Percentiles rank a stretch among this genome's conserved stretches.
Conservation (phyloP, 1,140 invertebrate species). For the Metopolophium dirhodum region DNA sequence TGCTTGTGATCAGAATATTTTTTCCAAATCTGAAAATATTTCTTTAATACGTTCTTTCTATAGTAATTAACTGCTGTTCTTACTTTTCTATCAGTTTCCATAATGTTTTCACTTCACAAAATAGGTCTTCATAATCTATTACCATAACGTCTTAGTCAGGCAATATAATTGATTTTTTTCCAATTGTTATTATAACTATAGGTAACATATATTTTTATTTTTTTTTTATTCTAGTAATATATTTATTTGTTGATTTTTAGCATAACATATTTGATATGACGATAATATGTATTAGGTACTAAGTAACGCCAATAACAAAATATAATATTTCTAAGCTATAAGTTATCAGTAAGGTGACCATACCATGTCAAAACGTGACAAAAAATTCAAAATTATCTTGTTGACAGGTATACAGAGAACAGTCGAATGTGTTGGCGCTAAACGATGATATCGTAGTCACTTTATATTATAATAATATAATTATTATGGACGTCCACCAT, state of each 20-base stretch:
- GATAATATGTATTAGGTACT: background rate
- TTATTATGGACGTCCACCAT: too few relatives aligned
- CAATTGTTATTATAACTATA: background rate
- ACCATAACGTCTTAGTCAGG: background rate
- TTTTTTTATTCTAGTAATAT: background rate
- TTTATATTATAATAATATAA: too few relatives aligned
- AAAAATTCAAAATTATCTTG: too few relatives aligned
- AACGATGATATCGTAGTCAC: too few relatives aligned
- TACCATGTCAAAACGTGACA: too few relatives aligned
- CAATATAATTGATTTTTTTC: background rate
- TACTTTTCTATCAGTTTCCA: background rate
- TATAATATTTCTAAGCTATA: background rate
- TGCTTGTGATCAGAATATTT: conserved; percentile 3
- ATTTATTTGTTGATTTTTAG: background rate
- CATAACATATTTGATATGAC: background rate
- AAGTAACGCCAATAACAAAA: background rate
- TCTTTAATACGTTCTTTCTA: background rate
- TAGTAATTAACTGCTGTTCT: background rate
- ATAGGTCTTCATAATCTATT: background rate
- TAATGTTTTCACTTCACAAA: background rate
- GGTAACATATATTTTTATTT: background rate
- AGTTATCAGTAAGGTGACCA: background rate
- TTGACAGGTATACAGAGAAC: too few relatives aligned
- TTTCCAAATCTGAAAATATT: background rate
- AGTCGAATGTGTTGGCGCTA: too few relatives aligned